These are phyloP conservation scores for Tanypteryx hageni DNA, from an alignment of 2,888 invertebrate genomes.

Conservation along the genomic window DNA sequence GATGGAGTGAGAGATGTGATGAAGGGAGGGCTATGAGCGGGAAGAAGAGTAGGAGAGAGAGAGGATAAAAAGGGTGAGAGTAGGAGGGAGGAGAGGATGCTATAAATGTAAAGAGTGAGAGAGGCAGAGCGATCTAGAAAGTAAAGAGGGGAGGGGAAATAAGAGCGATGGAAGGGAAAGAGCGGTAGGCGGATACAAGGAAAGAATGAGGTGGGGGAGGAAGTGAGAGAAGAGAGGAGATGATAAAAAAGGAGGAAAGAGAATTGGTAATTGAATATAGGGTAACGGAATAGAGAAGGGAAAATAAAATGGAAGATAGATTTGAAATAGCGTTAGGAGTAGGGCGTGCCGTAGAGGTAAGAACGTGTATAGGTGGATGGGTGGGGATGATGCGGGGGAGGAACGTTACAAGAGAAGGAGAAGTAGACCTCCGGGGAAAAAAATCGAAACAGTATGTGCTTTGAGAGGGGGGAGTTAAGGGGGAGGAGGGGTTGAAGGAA, in stretches of 20 bases:
- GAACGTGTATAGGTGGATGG: background rate
- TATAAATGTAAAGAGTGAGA: constrained; percentile 47
- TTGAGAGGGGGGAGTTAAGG: background rate
- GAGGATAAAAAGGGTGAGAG: background rate
- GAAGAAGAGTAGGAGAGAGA: background rate
- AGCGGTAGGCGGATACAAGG: background rate
- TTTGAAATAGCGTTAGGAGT: background rate
- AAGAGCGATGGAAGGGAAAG: background rate
- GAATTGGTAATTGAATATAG: background rate
- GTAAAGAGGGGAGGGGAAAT: constrained; percentile 1
- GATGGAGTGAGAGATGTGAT: background rate
- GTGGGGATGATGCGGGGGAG: background rate
- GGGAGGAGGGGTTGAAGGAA: background rate
- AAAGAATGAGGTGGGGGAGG: background rate
- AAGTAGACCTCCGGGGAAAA: background rate
- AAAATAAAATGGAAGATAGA: background rate
- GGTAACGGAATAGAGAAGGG: background rate
- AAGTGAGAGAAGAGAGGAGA: background rate
- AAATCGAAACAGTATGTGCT: background rate
- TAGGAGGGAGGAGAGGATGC: background rate
- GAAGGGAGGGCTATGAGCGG: constrained; percentile 3
- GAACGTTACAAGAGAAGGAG: background rate
- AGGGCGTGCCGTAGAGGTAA: constrained; percentile 8
- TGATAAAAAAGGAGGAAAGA: background rate
- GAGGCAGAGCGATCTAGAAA: constrained; percentile 68